These are phyloP conservation scores for Corythornis cristatus DNA, from an alignment of 2,113 vertebrate genomes.

Conservation along the genomic window DNA sequence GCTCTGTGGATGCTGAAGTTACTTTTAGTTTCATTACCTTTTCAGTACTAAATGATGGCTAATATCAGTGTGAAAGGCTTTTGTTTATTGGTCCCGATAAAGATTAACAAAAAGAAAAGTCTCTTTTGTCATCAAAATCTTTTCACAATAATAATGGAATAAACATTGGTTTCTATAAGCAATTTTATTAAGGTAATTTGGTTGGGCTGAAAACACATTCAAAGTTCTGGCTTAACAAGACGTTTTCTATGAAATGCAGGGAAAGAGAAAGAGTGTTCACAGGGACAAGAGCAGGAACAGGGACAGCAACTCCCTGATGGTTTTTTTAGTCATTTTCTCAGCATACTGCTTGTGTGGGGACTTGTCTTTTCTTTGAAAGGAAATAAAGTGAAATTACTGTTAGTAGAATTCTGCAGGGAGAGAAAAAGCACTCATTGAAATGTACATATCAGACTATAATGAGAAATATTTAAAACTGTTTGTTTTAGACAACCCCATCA, in stretches of 20 bases:
- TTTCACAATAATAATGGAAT: background rate
- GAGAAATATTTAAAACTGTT: constrained; percentile 26
- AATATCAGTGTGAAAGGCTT: background rate
- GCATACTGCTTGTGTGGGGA: background rate
- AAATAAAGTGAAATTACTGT: background rate
- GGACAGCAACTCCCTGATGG: background rate
- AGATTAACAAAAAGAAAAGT: background rate
- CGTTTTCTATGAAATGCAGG: background rate
- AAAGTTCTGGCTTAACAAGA: background rate
- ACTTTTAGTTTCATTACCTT: background rate
- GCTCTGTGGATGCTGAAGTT: background rate
- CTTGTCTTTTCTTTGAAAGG: background rate
- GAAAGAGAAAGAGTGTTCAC: background rate
- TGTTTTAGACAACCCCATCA: background rate
- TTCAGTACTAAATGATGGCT: background rate
- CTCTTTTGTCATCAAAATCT: background rate
- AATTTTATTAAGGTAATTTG: background rate
- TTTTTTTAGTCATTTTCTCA: background rate
- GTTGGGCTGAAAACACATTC: background rate
- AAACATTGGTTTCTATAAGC: background rate
- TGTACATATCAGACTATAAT: background rate
- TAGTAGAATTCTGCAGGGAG: background rate
- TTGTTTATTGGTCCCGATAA: background rate
- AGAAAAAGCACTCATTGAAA: background rate
- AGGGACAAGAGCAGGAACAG: background rate